Evolutionary conservation across 2,888 invertebrate genomes (phyloP).

Genomic region (Deroplatys truncata): DNA sequence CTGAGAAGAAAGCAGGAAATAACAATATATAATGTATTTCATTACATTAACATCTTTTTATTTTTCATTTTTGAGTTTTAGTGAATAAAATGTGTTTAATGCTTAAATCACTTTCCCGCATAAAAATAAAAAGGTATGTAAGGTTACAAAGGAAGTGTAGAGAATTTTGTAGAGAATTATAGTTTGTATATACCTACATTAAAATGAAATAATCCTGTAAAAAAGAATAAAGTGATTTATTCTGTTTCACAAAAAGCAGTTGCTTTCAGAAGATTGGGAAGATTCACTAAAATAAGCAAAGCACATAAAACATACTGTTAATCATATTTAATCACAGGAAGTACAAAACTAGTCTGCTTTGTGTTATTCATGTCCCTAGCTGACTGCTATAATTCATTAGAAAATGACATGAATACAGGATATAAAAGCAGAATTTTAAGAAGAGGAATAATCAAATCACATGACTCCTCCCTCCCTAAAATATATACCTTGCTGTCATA

Average conservation of each 20-base stretch:
- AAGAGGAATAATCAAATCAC: no score
- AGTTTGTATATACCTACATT: slow-evolving; percentile 32
- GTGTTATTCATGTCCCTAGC: no score
- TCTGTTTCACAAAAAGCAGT: not conserved
- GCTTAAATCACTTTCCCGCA: slow-evolving; percentile 17
- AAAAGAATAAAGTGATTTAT: slow-evolving; percentile 24
- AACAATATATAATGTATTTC: slow-evolving; percentile 19
- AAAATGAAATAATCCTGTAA: slow-evolving; percentile 26
- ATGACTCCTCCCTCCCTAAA: no score
- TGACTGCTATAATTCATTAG: no score
- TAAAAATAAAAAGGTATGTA: slow-evolving; percentile 23
- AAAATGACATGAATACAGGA: no score
- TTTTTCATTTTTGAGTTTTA: not conserved
- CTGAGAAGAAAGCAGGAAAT: slow-evolving; percentile 21
- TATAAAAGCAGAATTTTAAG: no score
- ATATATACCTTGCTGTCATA: no score
- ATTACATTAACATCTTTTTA: slow-evolving; percentile 16
- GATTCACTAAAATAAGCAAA: not conserved
- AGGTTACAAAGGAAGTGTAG: slow-evolving; percentile 29
- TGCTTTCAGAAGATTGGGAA: not conserved
- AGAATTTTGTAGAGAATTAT: slow-evolving; percentile 33
- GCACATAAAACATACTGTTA: no score
- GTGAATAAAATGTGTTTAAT: not conserved
- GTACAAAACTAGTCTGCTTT: no score
- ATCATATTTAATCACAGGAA: no score